Conservation (phyloP, 2,113 vertebrate genomes). For the Leiothrix lutea region DNA sequence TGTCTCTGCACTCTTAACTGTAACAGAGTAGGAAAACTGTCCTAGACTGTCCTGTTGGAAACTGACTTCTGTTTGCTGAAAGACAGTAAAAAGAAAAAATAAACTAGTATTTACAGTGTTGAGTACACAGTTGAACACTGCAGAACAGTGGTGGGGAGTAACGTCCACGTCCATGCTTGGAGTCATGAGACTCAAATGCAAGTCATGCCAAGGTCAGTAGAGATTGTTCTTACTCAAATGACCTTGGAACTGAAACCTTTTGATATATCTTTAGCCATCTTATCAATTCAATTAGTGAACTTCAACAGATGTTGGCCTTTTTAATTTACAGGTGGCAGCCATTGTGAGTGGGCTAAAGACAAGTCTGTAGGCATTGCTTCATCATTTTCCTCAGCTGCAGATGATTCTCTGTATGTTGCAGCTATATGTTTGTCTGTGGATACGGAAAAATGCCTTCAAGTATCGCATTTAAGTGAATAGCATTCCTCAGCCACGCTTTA, state of each 20-base stretch:
- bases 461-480: neutral
- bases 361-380: neutral
- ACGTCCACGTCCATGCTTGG: fast-evolving
- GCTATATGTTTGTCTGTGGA: neutral
- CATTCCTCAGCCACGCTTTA: neutral
- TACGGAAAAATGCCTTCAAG: neutral
- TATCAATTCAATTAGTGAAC: neutral
- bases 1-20: neutral
- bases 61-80: neutral
- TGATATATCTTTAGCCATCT: neutral
- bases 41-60: neutral
- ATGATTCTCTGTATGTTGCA: neutral
- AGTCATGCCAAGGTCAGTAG: neutral
- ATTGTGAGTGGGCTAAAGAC: neutral
- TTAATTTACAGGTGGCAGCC: neutral
- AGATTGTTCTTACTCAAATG: neutral
- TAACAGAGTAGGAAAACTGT: neutral
- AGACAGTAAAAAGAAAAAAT: neutral
- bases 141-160: neutral
- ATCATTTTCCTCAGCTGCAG: neutral
- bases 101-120: neutral
- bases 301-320: neutral
- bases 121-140: neutral
- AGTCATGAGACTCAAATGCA: neutral
- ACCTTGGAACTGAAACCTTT: neutral